Evolutionary conservation across 2,797 vertebrate genomes (phyloP), one percentile per base, ranked within the genome.

Genomic region (Tiaroga cobitis): DNA sequence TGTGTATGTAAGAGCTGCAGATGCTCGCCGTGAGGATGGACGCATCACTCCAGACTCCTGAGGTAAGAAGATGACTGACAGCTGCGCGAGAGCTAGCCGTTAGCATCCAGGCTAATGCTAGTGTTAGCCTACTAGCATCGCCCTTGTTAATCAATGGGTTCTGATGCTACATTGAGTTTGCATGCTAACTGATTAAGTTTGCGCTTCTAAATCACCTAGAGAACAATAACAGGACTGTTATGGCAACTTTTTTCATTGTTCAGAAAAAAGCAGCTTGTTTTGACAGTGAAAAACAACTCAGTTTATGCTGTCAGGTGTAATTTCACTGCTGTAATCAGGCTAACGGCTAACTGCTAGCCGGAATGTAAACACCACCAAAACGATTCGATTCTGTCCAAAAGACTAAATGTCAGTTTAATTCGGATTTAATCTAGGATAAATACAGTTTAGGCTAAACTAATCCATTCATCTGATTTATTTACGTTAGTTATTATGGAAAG

Each of bases 301-400:
- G 29, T 2, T 54, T 3, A 5, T 3, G 32, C 19, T 81, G 80
- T 69, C 80, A 59, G 34, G 19, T 37, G 43, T 34, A 9, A 41
- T 9, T 68, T 4, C n/a, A 34, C 83, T 78, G 65, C n/a, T 70
- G 63, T 70, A 46, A 32, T 37, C 51, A 70, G 19, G 82, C 46
- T 77, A 84, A 56, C 21, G 7, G 72, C 70, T 78, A 78, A 56
- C 82, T 56, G 82, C 82, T 84, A 78, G 65, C 82, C 49, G 74
- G 15, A 59, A 84, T 70, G 83, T 84, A 84, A 84, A 84, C 83
- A 84, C 79, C 18, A n/a, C 13, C 63, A 83, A 76, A 65, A 63
- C 63, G 39, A 37, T 29, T 70, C 11, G 37, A 78, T 32, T 69
- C 13, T 39, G 24, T 56, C 11, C 4, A 0, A 59, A 46, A n/a